Evolutionary conservation across 2,888 invertebrate genomes (phyloP).

Genomic region (Agelastica alni): DNA sequence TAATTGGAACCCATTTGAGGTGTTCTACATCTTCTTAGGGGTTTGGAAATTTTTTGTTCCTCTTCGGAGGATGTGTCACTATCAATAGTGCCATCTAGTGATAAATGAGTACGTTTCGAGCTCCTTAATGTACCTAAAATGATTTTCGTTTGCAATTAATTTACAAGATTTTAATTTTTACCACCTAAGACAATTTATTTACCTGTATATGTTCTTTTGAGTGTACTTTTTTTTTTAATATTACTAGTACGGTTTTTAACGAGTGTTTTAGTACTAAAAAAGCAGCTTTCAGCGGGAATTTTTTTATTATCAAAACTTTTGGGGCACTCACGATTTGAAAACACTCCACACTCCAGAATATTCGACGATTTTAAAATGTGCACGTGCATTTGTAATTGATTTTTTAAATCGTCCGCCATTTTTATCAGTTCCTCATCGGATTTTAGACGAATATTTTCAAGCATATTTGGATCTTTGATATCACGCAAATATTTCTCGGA

Average conservation of each 20-base stretch:
- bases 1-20: conserved; percentile 16
- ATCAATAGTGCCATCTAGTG: conserved; percentile 33
- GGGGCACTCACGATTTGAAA: too few relatives aligned
- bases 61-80: conserved; percentile 33
- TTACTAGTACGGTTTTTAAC: too few relatives aligned
- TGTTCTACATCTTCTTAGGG: conserved; percentile 5
- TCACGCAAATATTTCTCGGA: conserved; percentile 20
- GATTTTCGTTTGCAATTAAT: too few relatives aligned
- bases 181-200: too few relatives aligned
- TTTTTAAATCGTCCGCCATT: conserved; percentile 12
- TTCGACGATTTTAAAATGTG: conserved; percentile 3
- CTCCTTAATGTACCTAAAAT: background rate
- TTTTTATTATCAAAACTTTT: too few relatives aligned
- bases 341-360: too few relatives aligned
- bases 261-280: too few relatives aligned
- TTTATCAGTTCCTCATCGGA: conserved; percentile 9
- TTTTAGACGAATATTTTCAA: conserved; percentile 7
- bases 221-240: too few relatives aligned
- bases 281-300: too few relatives aligned
- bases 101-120: background rate
- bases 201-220: too few relatives aligned
- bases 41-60: background rate
- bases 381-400: conserved; percentile 21
- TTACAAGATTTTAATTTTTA: too few relatives aligned
- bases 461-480: conserved; percentile 13